These are phyloP conservation scores for Maniola hyperantus DNA, from an alignment of 2,888 invertebrate genomes.

Conservation along the genomic window DNA sequence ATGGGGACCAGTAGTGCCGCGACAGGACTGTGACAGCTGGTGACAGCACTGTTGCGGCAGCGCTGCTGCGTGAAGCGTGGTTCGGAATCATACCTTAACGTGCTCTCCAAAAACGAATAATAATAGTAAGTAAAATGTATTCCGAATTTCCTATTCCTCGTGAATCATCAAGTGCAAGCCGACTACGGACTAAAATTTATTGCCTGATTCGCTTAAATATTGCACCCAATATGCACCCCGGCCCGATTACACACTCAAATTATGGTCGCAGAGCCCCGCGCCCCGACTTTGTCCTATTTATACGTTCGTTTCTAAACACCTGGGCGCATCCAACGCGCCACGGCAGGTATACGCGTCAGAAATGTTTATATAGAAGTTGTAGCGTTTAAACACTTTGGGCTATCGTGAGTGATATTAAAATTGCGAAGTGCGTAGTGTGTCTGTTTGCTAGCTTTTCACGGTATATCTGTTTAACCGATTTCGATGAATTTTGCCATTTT, in stretches of 20 bases:
- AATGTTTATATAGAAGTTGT: background rate
- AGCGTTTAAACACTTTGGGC: too few relatives aligned
- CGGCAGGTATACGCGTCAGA: background rate
- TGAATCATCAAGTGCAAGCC: constrained; percentile 38
- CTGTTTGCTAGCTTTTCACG: too few relatives aligned
- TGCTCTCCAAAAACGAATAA: background rate
- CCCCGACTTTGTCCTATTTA: constrained; percentile 33
- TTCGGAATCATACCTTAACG: too few relatives aligned
- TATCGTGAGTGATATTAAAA: too few relatives aligned
- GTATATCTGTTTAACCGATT: too few relatives aligned
- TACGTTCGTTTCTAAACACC: constrained; percentile 17
- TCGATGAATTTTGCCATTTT: too few relatives aligned
- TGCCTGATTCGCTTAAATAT: constrained; percentile 41
- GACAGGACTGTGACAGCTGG: too few relatives aligned
- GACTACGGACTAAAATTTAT: constrained; percentile 38
- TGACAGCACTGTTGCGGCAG: too few relatives aligned
- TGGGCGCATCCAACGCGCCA: background rate
- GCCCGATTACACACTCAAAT: constrained; percentile 40
- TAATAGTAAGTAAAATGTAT: constrained; percentile 31
- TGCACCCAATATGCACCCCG: constrained; percentile 39
- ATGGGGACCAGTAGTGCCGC: too few relatives aligned
- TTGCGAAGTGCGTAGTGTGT: too few relatives aligned
- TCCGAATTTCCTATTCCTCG: constrained; percentile 33
- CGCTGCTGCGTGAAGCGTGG: too few relatives aligned
- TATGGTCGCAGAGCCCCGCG: constrained; percentile 33